phyloP scores from a whole-genome alignment of 2,113 vertebrate genomes.

The Panurus biarmicus region DNA sequence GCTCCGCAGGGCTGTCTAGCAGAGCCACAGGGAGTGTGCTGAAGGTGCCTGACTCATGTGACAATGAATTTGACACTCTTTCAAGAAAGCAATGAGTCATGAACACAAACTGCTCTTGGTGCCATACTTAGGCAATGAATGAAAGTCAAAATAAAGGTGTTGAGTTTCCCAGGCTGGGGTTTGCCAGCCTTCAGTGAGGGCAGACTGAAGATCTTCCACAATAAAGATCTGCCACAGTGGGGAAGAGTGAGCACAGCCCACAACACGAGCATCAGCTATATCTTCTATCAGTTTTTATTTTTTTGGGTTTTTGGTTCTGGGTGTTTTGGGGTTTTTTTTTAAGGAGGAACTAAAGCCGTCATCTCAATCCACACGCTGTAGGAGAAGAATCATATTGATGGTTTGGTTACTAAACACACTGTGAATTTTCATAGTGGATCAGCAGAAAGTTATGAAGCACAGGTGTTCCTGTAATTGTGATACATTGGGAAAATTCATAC shows the following conservation, averaged over 20 bases:
- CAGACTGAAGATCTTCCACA: neutral
- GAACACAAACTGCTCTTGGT: neutral
- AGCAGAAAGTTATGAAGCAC: constrained; percentile 68
- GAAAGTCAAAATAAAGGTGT: neutral
- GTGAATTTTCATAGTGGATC: constrained; percentile 66
- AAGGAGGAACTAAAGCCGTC: neutral
- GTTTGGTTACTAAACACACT: constrained; percentile 32
- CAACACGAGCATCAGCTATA: neutral
- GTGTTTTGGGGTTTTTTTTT: neutral
- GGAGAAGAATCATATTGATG: constrained; percentile 42
- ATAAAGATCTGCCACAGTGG: neutral
- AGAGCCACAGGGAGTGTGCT: neutral
- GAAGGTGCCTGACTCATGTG: neutral
- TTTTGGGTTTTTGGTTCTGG: neutral
- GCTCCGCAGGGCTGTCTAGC: constrained; percentile 14
- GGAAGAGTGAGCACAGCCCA: neutral
- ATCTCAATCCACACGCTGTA: neutral
- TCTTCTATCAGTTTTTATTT: neutral
- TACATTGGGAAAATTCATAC: constrained; percentile 71
- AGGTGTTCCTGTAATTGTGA: constrained; percentile 74
- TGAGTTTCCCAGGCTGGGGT: neutral
- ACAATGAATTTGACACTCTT: neutral
- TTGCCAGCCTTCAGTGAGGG: neutral
- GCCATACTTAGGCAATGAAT: neutral
- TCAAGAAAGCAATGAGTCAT: constrained; percentile 18